Evolutionary conservation across 2,888 invertebrate genomes (phyloP), one percentile per base, ranked within the genome.

Genomic region (Eupeodes luniger): DNA sequence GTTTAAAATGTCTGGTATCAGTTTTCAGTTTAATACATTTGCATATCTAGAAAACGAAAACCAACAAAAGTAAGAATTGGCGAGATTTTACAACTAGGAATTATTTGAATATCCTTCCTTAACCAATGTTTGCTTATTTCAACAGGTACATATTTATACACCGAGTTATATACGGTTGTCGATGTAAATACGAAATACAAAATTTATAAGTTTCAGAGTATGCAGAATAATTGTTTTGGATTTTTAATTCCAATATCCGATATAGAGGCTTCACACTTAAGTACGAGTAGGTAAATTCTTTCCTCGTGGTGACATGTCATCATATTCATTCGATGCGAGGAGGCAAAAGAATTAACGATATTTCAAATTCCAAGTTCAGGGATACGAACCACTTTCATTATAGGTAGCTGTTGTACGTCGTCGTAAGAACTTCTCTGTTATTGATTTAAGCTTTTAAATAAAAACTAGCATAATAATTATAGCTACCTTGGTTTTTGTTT

Each of bases 321-420:
- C 51, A 62, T 64, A 70, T 69, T 64, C 53, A 40, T 72, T 47
- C 14, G 44, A 51, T 74, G 34, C 6, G 78, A 85, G 81, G 78
- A 85, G 81, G 81, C 78, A 62, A 76, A 51, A 76, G 16, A 51
- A 40, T 44, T 80, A 90, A 86, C 89, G 90, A 85, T 89, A 85
- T 77, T 84, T 89, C 70, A 79, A 80, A 89, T 88, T 85, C 86
- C 85, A 90, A 91, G 91, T 90, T 89, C 90, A 91, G 90, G 90
- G 90, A 90, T 89, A 78, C 70, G 72, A 55, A 76, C 81, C 62
- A 64, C 47, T 44, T 27, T 27, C 14, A 12, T 27, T 27, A 27
- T 27, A 27, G 2, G 40, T 4, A 59, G 14, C 53, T 72, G 11
- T 47, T 61, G 55, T 19, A 19, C 19, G 19, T 19, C 19, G 19